Evolutionary conservation across 2,113 vertebrate species (phyloP).

Genomic region (Rostratula benghalensis): DNA sequence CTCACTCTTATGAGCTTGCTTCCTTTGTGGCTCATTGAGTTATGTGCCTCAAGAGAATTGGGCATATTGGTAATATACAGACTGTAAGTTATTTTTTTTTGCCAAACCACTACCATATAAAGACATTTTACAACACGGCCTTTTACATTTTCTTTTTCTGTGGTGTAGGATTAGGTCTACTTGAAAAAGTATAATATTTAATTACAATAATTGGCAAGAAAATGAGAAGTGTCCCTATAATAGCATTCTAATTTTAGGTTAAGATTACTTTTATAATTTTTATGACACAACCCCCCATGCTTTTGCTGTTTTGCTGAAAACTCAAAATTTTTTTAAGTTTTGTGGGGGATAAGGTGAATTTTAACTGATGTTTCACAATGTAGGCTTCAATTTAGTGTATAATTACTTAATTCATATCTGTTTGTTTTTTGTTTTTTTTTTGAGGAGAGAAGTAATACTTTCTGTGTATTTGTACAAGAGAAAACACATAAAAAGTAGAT

Average conservation of each 20-base stretch:
- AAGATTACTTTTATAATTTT: not conserved
- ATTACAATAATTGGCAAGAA: not conserved
- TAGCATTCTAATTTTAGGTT: not conserved
- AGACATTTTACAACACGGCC: not conserved
- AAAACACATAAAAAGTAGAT: not conserved
- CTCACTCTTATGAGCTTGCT: accelerated
- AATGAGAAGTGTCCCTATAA: not conserved
- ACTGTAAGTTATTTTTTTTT: not conserved
- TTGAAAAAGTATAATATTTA: not conserved
- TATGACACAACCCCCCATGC: not conserved
- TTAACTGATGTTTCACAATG: not conserved
- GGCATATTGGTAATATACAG: not conserved
- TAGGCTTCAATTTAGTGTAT: not conserved
- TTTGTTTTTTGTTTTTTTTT: not conserved
- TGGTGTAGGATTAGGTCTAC: not conserved
- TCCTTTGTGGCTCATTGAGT: not conserved
- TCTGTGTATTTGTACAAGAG: not conserved
- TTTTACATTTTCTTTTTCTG: not conserved
- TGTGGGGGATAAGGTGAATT: not conserved
- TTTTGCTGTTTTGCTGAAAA: not conserved
- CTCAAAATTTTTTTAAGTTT: not conserved
- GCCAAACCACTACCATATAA: not conserved
- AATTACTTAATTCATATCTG: not conserved
- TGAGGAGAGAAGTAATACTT: not conserved
- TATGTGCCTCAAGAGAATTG: not conserved